These are phyloP conservation scores for Syritta pipiens DNA, from an alignment of 2,888 invertebrate species.

Conservation along the genomic window DNA sequence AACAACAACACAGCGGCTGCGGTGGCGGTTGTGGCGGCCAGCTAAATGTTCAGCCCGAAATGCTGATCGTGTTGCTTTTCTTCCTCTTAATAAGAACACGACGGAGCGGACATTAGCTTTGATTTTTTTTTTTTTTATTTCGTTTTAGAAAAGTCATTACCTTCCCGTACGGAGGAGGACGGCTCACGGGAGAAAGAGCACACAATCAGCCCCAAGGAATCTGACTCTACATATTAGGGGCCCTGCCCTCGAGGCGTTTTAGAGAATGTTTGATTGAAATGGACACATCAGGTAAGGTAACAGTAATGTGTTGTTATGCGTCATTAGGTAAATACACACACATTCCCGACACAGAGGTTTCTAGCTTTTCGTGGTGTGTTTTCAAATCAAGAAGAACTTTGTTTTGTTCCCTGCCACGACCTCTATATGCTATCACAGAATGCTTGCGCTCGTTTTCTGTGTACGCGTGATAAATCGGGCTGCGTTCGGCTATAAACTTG, in stretches of 20 bases:
- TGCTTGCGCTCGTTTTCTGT: neutral
- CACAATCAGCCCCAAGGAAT: constrained; percentile 61
- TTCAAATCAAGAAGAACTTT: neutral
- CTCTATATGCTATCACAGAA: constrained; percentile 40
- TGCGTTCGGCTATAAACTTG: constrained; percentile 55
- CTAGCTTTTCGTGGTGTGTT: neutral
- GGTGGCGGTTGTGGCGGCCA: constrained; percentile 31
- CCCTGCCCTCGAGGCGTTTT: constrained; percentile 55
- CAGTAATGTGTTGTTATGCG: constrained; percentile 56
- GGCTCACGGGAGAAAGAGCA: too few species aligned
- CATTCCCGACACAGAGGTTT: neutral
- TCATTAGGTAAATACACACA: constrained; percentile 41
- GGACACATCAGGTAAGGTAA: constrained; percentile 55
- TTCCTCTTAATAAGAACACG: constrained; percentile 35
- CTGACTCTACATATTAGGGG: constrained; percentile 50
- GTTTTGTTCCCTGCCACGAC: constrained; percentile 30
- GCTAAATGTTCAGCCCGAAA: constrained; percentile 4
- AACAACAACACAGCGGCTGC: constrained; percentile 10
- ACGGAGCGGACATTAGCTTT: constrained; percentile 57
- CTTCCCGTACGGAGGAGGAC: constrained; percentile 48
- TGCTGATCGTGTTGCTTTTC: constrained; percentile 3
- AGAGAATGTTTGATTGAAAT: constrained; percentile 44
- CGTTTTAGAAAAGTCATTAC: constrained; percentile 57
- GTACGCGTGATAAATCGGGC: constrained; percentile 46
- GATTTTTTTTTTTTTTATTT: constrained; percentile 22